These are phyloP conservation scores for Indri indri DNA, from an alignment of 2,113 vertebrate genomes.

Conservation along the genomic window DNA sequence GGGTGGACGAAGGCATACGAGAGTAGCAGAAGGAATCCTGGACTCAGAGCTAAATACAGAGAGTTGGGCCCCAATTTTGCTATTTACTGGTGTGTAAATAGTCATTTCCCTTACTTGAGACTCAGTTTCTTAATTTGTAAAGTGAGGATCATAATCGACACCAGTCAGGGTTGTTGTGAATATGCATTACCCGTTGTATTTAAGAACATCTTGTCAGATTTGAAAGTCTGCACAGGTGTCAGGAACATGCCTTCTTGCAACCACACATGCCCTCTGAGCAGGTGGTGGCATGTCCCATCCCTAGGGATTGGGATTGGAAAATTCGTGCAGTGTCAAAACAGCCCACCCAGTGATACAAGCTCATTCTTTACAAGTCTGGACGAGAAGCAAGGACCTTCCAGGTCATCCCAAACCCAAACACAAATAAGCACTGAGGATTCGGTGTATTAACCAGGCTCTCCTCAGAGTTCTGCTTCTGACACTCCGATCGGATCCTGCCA, in stretches of 20 bases:
- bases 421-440: not conserved
- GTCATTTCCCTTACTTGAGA: not conserved
- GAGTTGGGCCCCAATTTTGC: not conserved
- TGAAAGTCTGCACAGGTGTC: not conserved
- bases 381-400: not conserved
- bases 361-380: not conserved
- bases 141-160: not conserved
- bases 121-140: not conserved
- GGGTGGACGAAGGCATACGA: too few relatives aligned
- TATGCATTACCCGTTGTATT: not conserved
- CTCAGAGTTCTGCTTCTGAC: not conserved
- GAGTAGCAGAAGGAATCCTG: not conserved
- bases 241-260: not conserved
- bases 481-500: not conserved
- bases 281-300: rapidly evolving
- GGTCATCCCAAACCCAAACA: not conserved
- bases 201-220: not conserved
- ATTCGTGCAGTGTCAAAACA: rapidly evolving
- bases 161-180: not conserved
- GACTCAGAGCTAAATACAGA: too few relatives aligned
- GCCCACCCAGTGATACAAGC: too few relatives aligned
- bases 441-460: not conserved
- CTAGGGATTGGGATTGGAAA: not conserved
- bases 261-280: not conserved
- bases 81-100: not conserved